Conservation (phyloP, 2,113 vertebrate genomes). For the Pygoscelis antarcticus region DNA sequence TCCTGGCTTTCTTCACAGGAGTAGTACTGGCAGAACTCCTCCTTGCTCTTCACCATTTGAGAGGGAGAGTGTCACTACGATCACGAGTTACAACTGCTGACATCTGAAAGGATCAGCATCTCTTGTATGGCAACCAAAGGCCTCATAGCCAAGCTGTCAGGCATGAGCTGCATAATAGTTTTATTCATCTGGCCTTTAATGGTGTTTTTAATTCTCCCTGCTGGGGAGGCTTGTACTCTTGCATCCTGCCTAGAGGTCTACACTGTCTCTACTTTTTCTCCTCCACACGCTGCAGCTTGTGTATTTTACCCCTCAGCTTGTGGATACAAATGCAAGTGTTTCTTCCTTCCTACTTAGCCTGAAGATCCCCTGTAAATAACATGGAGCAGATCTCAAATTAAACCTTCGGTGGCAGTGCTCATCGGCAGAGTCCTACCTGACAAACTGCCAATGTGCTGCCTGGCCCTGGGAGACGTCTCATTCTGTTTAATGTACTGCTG, state of each 20-base stretch:
- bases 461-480: not conserved
- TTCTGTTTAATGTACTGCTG: not conserved
- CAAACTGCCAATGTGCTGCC: not conserved
- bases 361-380: not conserved
- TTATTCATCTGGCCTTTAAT: not conserved
- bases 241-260: not conserved
- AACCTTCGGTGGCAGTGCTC: not conserved
- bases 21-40: not conserved
- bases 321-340: not conserved
- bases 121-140: not conserved
- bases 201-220: not conserved
- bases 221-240: not conserved
- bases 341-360: not conserved
- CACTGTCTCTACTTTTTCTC: not conserved
- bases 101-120: not conserved
- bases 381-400: not conserved
- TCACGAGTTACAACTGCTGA: not conserved
- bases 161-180: not conserved
- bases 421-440: constrained; percentile 1
- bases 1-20: not conserved
- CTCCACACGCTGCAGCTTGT: not conserved
- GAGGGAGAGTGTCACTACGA: not conserved
- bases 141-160: not conserved
- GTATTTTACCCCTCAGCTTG: not conserved
- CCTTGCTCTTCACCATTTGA: not conserved